Evolutionary conservation across 2,888 invertebrate genomes (phyloP), one percentile per base, ranked within the genome.

Genomic region (Parapristionchus giblindavisi): DNA sequence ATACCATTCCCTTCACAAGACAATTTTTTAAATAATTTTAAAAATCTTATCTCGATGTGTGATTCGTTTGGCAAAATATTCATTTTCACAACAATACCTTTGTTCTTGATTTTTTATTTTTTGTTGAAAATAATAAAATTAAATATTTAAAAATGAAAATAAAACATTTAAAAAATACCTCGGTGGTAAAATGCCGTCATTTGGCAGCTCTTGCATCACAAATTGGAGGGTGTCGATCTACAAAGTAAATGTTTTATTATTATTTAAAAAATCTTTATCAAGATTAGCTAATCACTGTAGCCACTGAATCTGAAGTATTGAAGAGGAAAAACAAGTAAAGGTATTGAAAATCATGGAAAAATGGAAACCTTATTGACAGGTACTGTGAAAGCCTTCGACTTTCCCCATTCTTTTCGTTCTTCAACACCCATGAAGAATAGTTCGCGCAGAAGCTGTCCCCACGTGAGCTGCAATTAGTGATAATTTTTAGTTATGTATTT

Each of bases 361-460:
- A 21, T 17, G 1, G 3, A 2, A 8, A 60, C 21, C 6, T 8
- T 6, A n/a, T 8, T 2, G 8, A 11, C 17, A 60, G n/a, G n/a
- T n/a, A n/a, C n/a, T n/a, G n/a, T n/a, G n/a, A n/a, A n/a, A n/a
- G n/a, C n/a, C n/a, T n/a, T n/a, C n/a, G 0, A 8, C 63, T 65
- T 43, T 43, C 63, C 63, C 63, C 63, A 65, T 11, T 65, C 63
- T 24, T 65, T 40, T 32, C 43, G 40, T 43, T 65, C 63, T 1
- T 40, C 40, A 3, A 65, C 43, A 29, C 63, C 63, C 63, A 65
- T 65, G 63, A 65, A 65, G 63, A 65, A 65, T 29, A 65, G 63
- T 11, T 65, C 63, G 6, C 63, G 63, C 0, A 65, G 63, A 24
- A 65, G 43, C 40, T 65, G 24, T 14, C 43, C 34, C 63, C 63